phyloP scores from a whole-genome alignment of 1,140 invertebrate genomes.

The Macrobrachium nipponense region DNA sequence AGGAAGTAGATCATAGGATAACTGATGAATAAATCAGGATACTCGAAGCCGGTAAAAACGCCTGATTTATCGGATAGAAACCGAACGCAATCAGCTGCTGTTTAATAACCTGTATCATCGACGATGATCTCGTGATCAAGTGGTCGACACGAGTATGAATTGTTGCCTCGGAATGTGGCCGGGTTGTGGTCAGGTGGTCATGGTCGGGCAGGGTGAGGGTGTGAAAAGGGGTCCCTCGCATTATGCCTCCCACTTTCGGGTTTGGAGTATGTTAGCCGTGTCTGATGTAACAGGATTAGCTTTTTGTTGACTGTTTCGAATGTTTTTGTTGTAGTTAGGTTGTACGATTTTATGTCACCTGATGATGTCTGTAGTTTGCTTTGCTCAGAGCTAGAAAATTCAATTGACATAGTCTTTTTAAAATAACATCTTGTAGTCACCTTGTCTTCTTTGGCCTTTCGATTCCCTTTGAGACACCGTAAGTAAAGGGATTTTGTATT shows the following conservation, averaged over 20 bases:
- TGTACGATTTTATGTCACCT: too few species aligned
- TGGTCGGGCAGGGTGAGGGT: neutral
- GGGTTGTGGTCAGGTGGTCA: too few species aligned
- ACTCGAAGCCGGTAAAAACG: neutral
- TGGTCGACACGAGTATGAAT: neutral
- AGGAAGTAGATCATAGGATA: too few species aligned
- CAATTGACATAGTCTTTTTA: neutral
- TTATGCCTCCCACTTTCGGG: too few species aligned
- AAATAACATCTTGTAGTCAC: neutral
- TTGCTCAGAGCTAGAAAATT: too few species aligned
- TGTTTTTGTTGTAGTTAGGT: too few species aligned
- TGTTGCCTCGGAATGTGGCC: neutral
- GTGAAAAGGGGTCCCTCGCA: neutral
- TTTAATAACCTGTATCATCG: conserved; percentile 6
- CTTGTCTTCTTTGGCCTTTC: neutral
- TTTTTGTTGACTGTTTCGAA: too few species aligned
- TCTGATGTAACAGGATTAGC: too few species aligned
- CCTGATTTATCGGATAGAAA: neutral
- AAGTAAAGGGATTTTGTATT: neutral
- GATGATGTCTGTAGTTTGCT: too few species aligned
- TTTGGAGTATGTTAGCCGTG: too few species aligned
- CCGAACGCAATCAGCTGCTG: neutral
- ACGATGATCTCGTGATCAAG: neutral
- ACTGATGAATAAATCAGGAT: too few species aligned
- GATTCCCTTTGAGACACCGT: neutral